Evolutionary conservation across 92 coral and sea anemone species (phyloP).

Genomic region (Desmophyllum pertusum): DNA sequence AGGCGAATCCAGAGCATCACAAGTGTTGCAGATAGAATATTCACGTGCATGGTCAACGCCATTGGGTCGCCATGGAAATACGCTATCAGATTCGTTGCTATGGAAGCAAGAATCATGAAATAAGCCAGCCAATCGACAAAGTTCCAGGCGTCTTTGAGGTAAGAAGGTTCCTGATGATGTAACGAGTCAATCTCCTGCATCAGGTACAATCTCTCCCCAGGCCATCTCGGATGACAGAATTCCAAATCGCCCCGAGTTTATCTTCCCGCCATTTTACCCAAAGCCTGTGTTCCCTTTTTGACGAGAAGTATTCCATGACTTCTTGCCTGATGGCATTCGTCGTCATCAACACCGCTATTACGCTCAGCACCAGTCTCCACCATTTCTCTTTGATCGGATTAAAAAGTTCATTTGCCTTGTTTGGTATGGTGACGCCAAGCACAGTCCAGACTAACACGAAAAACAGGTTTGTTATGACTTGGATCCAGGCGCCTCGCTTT

Average conservation of each 20-base stretch:
- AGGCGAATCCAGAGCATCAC: constrained; percentile 87
- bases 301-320: constrained; percentile 71
- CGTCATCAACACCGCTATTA: constrained; percentile 73
- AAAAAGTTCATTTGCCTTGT: constrained; percentile 66
- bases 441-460: constrained; percentile 92
- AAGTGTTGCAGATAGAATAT: constrained; percentile 78
- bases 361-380: constrained; percentile 83
- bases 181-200: constrained; percentile 88
- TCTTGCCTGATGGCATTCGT: constrained; percentile 82
- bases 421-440: constrained; percentile 79
- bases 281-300: constrained; percentile 80
- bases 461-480: constrained; percentile 70
- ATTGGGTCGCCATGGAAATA: constrained; percentile 43
- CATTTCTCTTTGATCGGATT: constrained; percentile 70
- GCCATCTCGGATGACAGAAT: constrained; percentile 98
- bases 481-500: constrained; percentile 88
- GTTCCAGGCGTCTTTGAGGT: constrained; percentile 93
- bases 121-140: constrained; percentile 90
- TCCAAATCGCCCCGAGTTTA: constrained; percentile 84
- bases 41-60: constrained; percentile 62
- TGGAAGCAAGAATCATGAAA: constrained; percentile 66
- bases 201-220: constrained; percentile 91
- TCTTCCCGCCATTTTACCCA: constrained; percentile 93
- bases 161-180: constrained; percentile 75
- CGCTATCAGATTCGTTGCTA: constrained; percentile 73